A percentile compares a stretch with the other conserved stretches of the same genome.
Evolutionary conservation across 2,888 invertebrate species (phyloP).

Genomic region (Pherbina coryleti): DNA sequence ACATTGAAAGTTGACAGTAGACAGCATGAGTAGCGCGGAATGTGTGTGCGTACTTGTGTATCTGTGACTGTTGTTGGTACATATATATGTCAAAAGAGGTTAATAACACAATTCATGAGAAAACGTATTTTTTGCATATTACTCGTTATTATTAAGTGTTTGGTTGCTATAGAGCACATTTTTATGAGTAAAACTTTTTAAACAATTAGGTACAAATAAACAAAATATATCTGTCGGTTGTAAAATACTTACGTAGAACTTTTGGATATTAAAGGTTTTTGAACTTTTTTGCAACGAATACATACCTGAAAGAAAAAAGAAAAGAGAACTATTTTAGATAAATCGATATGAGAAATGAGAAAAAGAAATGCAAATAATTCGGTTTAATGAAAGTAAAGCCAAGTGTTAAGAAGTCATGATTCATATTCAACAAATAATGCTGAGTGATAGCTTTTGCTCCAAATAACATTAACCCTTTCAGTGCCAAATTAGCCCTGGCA

Average conservation of each 20-base stretch:
- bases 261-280: neutral
- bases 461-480: too few species aligned
- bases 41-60: neutral
- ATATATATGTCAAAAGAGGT: slow-evolving; percentile 8
- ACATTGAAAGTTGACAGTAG: slow-evolving; percentile 13
- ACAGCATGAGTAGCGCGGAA: too few species aligned
- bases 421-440: too few species aligned
- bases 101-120: slow-evolving; percentile 9
- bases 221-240: neutral
- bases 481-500: too few species aligned
- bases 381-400: too few species aligned
- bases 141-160: neutral
- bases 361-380: neutral
- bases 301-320: slow-evolving; percentile 21
- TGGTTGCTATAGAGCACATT: neutral
- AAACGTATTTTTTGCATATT: neutral
- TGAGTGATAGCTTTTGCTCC: too few species aligned
- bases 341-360: neutral
- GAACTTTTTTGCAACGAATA: neutral
- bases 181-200: too few species aligned
- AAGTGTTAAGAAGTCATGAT: too few species aligned
- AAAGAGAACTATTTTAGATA: neutral
- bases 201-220: neutral
- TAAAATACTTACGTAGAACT: neutral
- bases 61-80: neutral